Evolutionary conservation across 2,888 invertebrate species (phyloP).

Genomic region (Cyrtodaria siliqua): DNA sequence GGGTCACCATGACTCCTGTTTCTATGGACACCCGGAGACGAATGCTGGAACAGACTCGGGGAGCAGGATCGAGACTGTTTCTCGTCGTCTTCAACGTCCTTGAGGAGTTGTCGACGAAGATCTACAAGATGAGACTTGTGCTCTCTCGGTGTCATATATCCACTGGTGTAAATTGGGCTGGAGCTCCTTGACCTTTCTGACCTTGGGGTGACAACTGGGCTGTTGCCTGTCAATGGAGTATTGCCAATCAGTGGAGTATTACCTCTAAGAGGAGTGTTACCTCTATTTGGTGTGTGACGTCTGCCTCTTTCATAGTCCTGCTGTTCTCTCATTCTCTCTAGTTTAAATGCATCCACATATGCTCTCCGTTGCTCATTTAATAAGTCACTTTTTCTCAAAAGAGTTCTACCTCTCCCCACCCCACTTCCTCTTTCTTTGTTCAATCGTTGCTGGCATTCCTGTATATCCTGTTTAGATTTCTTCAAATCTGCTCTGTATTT

Average conservation of each 20-base stretch:
- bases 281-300: conserved; percentile 51
- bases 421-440: conserved; percentile 47
- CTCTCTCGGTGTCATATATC: conserved; percentile 80
- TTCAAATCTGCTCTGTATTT: conserved; percentile 79
- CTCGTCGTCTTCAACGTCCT: conserved; percentile 69
- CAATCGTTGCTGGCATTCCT: conserved; percentile 75
- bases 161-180: conserved; percentile 58
- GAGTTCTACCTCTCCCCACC: conserved; percentile 70
- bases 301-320: conserved; percentile 67
- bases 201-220: conserved; percentile 52
- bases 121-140: conserved; percentile 76
- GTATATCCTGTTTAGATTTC: conserved; percentile 79
- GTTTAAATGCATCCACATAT: conserved; percentile 82
- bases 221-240: conserved; percentile 45
- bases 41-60: conserved; percentile 30
- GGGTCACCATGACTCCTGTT: conserved; percentile 27
- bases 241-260: conserved; percentile 55
- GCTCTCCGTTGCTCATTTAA: conserved; percentile 73
- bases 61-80: conserved; percentile 63
- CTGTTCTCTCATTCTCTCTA: conserved; percentile 80
- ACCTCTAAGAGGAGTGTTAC: conserved; percentile 36
- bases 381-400: conserved; percentile 71
- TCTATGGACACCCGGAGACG: conserved; percentile 4
- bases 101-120: conserved; percentile 77
- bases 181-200: conserved; percentile 58